phyloP scores from a whole-genome alignment of 1,140 invertebrate species.

The Holcopasites calliopsidis region DNA sequence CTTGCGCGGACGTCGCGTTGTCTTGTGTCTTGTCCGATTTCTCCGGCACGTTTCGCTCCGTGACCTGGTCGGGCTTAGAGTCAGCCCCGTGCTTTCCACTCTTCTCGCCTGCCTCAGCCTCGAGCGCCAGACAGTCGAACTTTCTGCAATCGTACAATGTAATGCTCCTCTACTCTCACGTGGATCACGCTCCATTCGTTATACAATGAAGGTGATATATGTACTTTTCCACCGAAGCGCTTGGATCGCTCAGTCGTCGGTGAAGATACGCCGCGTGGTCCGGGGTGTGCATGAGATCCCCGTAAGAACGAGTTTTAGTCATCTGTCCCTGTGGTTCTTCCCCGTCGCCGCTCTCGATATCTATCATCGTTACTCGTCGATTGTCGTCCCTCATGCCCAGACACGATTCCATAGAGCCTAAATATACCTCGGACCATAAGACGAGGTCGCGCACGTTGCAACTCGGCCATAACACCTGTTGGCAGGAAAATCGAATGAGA shows the following conservation, averaged over 20 bases:
- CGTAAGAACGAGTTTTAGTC: slow-evolving; percentile 90
- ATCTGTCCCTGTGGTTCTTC: slow-evolving; percentile 80
- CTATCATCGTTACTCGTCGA: slow-evolving; percentile 74
- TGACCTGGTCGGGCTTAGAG: slow-evolving; percentile 46
- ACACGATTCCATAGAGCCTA: slow-evolving; percentile 82
- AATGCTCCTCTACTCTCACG: neutral
- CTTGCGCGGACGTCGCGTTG: slow-evolving; percentile 60
- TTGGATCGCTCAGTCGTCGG: slow-evolving; percentile 90
- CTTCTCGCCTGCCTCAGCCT: slow-evolving; percentile 66
- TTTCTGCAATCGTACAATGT: slow-evolving; percentile 63
- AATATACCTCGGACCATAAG: slow-evolving; percentile 92
- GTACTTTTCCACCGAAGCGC: slow-evolving; percentile 84
- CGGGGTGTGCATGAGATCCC: slow-evolving; percentile 85
- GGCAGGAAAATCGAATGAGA: neutral
- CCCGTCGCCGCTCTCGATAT: slow-evolving; percentile 74
- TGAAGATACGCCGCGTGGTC: slow-evolving; percentile 83
- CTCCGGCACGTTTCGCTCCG: slow-evolving; percentile 52
- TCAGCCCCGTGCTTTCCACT: slow-evolving; percentile 60
- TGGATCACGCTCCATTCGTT: no score
- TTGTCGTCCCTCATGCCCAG: slow-evolving; percentile 72
- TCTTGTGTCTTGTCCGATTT: slow-evolving; percentile 59
- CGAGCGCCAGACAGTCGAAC: slow-evolving; percentile 74
- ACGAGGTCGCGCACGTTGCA: slow-evolving; percentile 90
- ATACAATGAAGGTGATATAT: neutral
- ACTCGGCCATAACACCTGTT: slow-evolving; percentile 91